Conservation (phyloP, 2,113 vertebrate species). For the Ammospiza nelsoni region DNA sequence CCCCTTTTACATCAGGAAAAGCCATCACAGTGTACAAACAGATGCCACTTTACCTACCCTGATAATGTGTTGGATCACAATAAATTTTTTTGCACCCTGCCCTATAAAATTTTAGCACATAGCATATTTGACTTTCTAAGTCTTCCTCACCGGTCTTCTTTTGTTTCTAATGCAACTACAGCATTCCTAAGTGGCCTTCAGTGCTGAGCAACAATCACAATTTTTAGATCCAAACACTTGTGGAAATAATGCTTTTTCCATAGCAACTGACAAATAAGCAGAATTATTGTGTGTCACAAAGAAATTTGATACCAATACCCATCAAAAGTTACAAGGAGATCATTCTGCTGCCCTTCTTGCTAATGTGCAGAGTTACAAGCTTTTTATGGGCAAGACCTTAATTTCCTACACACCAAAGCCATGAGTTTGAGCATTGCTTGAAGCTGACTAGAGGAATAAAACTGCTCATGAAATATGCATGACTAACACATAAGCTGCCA, state of each 20-base stretch:
- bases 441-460: conserved; percentile 75
- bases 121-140: not conserved
- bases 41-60: conserved; percentile 38
- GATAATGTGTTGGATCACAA: not conserved
- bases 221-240: conserved; percentile 15
- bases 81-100: conserved; percentile 12
- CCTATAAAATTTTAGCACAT: not conserved
- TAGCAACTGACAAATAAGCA: conserved; percentile 40
- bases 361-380: conserved; percentile 55
- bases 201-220: not conserved
- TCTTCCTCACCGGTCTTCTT: not conserved
- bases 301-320: conserved; percentile 44
- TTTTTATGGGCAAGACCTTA: conserved; percentile 69
- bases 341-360: conserved; percentile 53
- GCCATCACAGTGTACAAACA: conserved; percentile 45
- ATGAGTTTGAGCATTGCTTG: conserved; percentile 61
- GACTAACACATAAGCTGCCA: conserved; percentile 73
- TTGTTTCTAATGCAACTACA: not conserved
- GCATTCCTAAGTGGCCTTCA: not conserved
- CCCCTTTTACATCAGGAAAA: conserved; percentile 51
- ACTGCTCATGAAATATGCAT: conserved; percentile 81
- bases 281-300: conserved; percentile 22
- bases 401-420: conserved; percentile 70
- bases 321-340: conserved; percentile 41
- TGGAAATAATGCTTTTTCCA: not conserved